Percentiles rank a stretch among this genome's conserved stretches.
Evolutionary conservation across 2,797 vertebrate genomes (phyloP).

Genomic region (Crypturellus tataupa): DNA sequence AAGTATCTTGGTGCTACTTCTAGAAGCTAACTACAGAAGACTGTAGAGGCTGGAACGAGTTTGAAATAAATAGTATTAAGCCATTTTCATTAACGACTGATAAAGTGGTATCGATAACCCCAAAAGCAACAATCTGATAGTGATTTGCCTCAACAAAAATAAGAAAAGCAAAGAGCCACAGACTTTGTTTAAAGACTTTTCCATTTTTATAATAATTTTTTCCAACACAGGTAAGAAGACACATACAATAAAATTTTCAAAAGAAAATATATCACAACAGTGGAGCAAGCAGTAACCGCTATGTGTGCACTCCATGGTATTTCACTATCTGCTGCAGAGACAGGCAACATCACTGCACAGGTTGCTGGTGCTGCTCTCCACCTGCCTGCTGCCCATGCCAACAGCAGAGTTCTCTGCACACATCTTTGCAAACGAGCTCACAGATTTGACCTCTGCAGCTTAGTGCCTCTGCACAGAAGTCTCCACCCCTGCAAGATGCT

Average conservation of each 20-base stretch:
- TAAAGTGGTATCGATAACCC: neutral
- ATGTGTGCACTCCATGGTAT: conserved; percentile 21
- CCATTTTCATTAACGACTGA: neutral
- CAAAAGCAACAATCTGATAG: neutral
- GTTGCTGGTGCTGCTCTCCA: neutral
- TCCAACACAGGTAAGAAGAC: conserved; percentile 21
- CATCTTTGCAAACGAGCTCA: neutral
- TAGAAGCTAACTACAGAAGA: neutral
- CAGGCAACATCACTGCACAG: neutral
- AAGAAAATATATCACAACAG: conserved; percentile 48
- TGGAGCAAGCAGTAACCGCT: conserved; percentile 50
- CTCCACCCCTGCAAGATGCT: neutral
- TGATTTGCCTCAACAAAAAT: neutral
- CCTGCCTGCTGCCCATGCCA: neutral
- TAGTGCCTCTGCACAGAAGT: conserved; percentile 19
- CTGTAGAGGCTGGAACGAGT: neutral
- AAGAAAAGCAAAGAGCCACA: neutral
- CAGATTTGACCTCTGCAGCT: conserved; percentile 4
- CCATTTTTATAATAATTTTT: conserved; percentile 45
- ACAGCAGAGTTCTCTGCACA: neutral
- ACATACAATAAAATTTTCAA: conserved; percentile 56
- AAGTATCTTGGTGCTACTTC: neutral
- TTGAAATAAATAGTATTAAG: neutral
- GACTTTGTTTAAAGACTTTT: neutral
- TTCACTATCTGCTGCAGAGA: neutral